phyloP scores from a whole-genome alignment of 2,888 invertebrate species.

The Himalopsyche anomala region DNA sequence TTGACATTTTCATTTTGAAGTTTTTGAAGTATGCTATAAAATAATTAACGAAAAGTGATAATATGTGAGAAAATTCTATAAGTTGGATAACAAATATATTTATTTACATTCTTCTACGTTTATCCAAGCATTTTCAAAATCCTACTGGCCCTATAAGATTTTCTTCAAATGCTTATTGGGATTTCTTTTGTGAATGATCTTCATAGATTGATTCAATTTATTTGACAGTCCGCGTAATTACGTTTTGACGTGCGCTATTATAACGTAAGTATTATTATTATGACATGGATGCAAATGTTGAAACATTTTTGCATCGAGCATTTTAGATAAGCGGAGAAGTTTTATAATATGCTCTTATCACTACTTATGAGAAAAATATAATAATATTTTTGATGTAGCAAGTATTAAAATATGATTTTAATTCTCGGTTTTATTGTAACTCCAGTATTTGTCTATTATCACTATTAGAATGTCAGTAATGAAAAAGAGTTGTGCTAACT shows the following conservation, averaged over 20 bases:
- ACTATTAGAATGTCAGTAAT: no score
- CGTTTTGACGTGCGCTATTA: slow-evolving; percentile 1
- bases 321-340: no score
- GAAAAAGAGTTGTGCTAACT: no score
- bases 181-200: slow-evolving; percentile 15
- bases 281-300: no score
- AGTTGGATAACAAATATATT: background rate
- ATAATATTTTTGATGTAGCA: no score
- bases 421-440: no score
- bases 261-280: background rate
- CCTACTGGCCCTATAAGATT: background rate
- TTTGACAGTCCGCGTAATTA: slow-evolving; percentile 8
- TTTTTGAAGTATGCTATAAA: slow-evolving; percentile 35
- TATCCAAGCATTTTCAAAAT: background rate
- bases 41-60: background rate
- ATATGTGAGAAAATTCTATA: background rate
- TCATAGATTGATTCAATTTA: slow-evolving; percentile 1
- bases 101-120: background rate
- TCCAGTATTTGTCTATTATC: no score
- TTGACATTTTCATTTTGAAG: slow-evolving; percentile 40
- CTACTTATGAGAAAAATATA: no score
- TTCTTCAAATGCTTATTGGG: background rate
- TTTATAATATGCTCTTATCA: no score
- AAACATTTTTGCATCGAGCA: no score
- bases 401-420: no score